These are phyloP conservation scores for Axea sp. DNA, from an alignment of 2,888 invertebrate genomes.

Conservation along the genomic window DNA sequence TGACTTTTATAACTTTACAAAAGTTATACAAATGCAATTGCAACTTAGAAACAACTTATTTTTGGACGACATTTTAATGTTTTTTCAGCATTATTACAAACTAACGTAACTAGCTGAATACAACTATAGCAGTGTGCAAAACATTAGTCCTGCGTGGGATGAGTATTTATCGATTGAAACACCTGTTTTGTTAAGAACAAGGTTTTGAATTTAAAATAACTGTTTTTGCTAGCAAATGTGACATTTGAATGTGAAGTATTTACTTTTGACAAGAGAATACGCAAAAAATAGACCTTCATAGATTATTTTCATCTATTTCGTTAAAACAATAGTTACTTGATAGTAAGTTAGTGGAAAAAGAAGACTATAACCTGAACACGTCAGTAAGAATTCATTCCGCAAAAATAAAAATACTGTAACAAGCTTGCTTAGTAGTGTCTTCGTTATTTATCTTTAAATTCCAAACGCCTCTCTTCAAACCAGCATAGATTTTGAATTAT, in stretches of 20 bases:
- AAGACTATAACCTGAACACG: conserved; percentile 8
- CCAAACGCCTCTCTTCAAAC: conserved; percentile 58
- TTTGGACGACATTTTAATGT: too few species aligned
- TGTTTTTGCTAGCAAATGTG: conserved; percentile 6
- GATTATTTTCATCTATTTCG: neutral
- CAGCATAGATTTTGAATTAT: conserved; percentile 55
- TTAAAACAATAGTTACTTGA: conserved; percentile 20
- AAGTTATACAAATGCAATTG: too few species aligned
- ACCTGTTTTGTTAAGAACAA: conserved; percentile 3
- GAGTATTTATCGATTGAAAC: too few species aligned
- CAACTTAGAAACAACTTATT: too few species aligned
- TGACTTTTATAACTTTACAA: too few species aligned
- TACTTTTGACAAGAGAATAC: conserved; percentile 10
- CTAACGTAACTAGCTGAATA: too few species aligned
- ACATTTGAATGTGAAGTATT: conserved; percentile 11
- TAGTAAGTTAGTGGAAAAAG: neutral
- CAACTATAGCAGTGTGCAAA: too few species aligned
- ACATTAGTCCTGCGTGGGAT: too few species aligned
- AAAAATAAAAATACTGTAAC: conserved; percentile 33
- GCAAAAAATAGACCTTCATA: conserved; percentile 24
- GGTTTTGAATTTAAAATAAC: conserved; percentile 6
- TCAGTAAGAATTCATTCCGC: conserved; percentile 48
- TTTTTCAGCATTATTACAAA: too few species aligned
- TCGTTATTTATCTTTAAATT: conserved; percentile 49
- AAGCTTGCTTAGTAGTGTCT: conserved; percentile 15